Base-by-base conservation (phyloP, 1,140 invertebrate genomes). In the Eumaeus atala region DNA sequence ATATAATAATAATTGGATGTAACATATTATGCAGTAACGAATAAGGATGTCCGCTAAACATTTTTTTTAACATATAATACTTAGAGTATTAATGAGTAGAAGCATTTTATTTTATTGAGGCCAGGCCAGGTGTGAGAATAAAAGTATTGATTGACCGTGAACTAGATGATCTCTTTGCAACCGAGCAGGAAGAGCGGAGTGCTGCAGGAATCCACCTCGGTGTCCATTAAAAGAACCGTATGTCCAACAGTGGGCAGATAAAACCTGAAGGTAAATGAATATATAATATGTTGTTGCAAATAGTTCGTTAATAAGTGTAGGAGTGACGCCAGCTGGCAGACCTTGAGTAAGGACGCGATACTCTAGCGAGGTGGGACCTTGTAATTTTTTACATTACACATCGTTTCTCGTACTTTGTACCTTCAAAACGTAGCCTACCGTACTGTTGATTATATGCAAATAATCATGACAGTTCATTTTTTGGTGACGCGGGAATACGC, bases 341-440 rank as follows among this genome's bases (percentile, higher is more conserved):
- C 78, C 77, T 85, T 84, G 82, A 63, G 55, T 68, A 71, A 79
- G 77, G 74, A 83, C 79, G 67, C 63, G 62, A 70, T 82, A 77
- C 77, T 81, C 78, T 71, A 80, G 68, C 71, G 64, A 72, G 64
- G 73, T 73, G 70, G 79, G 73, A 72, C 73, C 75, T 80, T 76
- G 72, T 56, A 74, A 63, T 64, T 44, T 44, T 44, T 44, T 40
- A 40, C 38, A 40, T 28, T 28, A 28, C 12, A 44, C 40, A 9
- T 44, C 17, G 40, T 16, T 44, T 44, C 40, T 44, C 40, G 40
- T 9, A 44, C 40, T 44, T 44, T 44, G 40, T 44, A 44, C 12
- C 21, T 28, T 28, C 40, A 6, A 37, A 37, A 44, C 14, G 40
- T 44, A 44, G 16, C 40, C 40, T 18, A 14, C 40, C 40, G 16